phyloP scores from a whole-genome alignment of 2,113 vertebrate genomes.

The Seriola dumerili region DNA sequence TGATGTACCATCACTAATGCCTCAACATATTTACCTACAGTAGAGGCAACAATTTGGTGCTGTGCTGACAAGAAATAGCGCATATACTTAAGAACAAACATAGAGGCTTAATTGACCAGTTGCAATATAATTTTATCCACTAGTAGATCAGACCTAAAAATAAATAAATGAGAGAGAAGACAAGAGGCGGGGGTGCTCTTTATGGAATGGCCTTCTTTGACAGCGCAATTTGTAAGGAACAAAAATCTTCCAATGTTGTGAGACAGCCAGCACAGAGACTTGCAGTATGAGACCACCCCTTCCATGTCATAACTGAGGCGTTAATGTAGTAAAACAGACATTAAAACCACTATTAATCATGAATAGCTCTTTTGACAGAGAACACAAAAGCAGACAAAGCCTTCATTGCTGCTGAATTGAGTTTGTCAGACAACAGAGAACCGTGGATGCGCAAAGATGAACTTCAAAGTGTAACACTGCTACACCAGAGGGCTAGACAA shows the following conservation, averaged over 20 bases:
- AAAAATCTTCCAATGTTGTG: slow-evolving; percentile 39
- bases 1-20: slow-evolving; percentile 53
- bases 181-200: slow-evolving; percentile 1
- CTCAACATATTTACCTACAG: slow-evolving; percentile 51
- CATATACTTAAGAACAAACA: background rate
- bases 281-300: slow-evolving; percentile 41
- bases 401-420: slow-evolving; percentile 46
- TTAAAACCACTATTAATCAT: slow-evolving; percentile 72
- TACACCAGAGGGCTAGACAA: slow-evolving; percentile 28
- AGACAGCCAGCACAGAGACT: slow-evolving; percentile 42
- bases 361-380: slow-evolving; percentile 68
- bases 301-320: slow-evolving; percentile 56
- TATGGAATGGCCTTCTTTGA: slow-evolving; percentile 24
- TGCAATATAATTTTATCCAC: slow-evolving; percentile 27
- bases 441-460: slow-evolving; percentile 49
- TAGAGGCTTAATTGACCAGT: background rate
- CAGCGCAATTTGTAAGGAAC: slow-evolving; percentile 53
- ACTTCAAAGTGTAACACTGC: slow-evolving; percentile 57
- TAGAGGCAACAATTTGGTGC: slow-evolving; percentile 28
- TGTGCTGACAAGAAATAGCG: slow-evolving; percentile 12
- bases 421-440: slow-evolving; percentile 62
- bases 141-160: slow-evolving; percentile 41
- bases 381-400: slow-evolving; percentile 61
- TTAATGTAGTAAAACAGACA: slow-evolving; percentile 72
- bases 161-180: slow-evolving; percentile 14